These are phyloP conservation scores for Diogma glabrata DNA, from an alignment of 2,888 invertebrate genomes.

Conservation along the genomic window DNA sequence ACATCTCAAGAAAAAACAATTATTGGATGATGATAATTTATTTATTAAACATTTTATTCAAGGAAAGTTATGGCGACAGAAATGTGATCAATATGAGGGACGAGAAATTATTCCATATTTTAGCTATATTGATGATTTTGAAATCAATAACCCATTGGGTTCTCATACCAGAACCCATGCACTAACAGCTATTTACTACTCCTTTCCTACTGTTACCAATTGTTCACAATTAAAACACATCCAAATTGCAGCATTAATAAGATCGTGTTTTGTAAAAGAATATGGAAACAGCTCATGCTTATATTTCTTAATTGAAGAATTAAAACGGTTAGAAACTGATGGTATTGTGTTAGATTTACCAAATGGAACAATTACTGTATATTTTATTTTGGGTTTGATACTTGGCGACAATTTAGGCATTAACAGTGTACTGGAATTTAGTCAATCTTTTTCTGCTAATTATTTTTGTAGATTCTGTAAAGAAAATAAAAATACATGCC, in stretches of 20 bases:
- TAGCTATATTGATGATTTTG: conserved; percentile 3
- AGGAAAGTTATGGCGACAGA: neutral
- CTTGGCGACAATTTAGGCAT: neutral
- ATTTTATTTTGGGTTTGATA: conserved; percentile 1
- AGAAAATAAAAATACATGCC: neutral
- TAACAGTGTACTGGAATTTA: neutral
- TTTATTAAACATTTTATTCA: neutral
- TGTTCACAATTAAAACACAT: conserved; percentile 1
- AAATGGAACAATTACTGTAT: neutral
- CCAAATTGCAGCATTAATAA: neutral
- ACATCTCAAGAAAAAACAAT: neutral
- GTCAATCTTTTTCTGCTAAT: neutral
- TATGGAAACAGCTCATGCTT: neutral
- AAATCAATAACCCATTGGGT: neutral
- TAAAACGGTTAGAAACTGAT: neutral
- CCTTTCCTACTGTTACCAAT: neutral
- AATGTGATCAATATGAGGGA: neutral
- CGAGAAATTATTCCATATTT: neutral
- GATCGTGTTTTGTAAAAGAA: neutral
- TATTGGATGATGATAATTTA: neutral
- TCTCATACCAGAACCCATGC: neutral
- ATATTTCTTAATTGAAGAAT: neutral
- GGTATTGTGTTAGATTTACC: neutral
- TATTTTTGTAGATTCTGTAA: neutral
- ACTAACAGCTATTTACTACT: neutral